Evolutionary conservation across 2,113 vertebrate species (phyloP).

Genomic region (Mixornis gularis): DNA sequence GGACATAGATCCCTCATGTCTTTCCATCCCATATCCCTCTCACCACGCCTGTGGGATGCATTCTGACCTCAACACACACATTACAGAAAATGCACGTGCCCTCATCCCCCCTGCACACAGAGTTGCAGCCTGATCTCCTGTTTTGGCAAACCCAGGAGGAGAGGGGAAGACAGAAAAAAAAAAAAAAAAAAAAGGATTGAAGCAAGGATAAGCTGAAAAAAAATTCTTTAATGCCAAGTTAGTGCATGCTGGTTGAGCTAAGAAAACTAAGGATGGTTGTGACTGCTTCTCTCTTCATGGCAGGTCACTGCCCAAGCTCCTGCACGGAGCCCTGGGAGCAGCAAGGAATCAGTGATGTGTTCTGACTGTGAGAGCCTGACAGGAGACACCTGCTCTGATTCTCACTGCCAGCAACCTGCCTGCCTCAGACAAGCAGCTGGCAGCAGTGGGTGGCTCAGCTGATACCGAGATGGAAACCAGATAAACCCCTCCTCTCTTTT

Average conservation of each 20-base stretch:
- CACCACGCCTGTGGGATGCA: not conserved
- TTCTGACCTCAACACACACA: not conserved
- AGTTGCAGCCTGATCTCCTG: not conserved
- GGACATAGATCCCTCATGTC: rapidly evolving
- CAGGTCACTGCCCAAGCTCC: not conserved
- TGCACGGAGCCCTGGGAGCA: not conserved
- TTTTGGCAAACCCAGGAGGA: not conserved
- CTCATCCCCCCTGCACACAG: rapidly evolving
- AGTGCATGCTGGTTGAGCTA: not conserved
- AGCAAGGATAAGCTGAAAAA: not conserved
- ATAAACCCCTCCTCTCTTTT: not conserved
- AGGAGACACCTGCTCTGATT: not conserved
- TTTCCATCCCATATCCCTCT: not conserved
- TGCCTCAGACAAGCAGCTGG: not conserved
- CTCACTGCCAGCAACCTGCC: not conserved
- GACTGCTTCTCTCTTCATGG: not conserved
- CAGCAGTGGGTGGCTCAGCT: not conserved
- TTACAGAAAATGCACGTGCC: rapidly evolving
- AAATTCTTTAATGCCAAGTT: not conserved
- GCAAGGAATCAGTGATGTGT: rapidly evolving
- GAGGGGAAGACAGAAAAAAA: not conserved
- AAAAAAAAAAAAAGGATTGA: not conserved
- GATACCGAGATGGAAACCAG: not conserved
- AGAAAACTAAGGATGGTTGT: not conserved
- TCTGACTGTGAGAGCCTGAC: not conserved